These are phyloP conservation scores for Acronicta leporina DNA, from an alignment of 2,888 invertebrate species.

Conservation along the genomic window DNA sequence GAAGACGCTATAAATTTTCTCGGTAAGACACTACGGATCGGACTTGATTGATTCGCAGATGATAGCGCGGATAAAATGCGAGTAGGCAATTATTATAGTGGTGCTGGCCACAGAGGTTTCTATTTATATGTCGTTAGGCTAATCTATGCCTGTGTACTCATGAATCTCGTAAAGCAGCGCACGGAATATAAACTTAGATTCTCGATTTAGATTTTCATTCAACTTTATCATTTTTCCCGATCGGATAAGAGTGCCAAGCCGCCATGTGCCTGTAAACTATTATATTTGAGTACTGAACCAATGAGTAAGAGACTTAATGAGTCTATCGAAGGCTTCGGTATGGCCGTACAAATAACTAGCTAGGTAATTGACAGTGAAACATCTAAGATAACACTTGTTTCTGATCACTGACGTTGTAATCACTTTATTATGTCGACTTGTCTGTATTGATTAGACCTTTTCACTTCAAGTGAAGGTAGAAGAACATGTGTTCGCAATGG, in stretches of 20 bases:
- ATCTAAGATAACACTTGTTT: slow-evolving; percentile 50
- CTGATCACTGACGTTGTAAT: slow-evolving; percentile 46
- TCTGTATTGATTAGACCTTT: slow-evolving; percentile 43
- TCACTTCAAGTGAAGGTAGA: slow-evolving; percentile 25
- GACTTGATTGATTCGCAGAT: slow-evolving; percentile 75
- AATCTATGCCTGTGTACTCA: slow-evolving; percentile 51
- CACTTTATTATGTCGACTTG: slow-evolving; percentile 44
- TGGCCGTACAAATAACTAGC: slow-evolving; percentile 47
- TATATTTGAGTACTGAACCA: slow-evolving; percentile 44
- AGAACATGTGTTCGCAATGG: neutral
- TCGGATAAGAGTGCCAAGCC: slow-evolving; percentile 36
- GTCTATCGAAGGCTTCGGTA: slow-evolving; percentile 36
- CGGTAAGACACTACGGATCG: slow-evolving; percentile 65
- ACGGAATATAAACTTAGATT: slow-evolving; percentile 49
- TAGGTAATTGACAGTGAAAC: slow-evolving; percentile 50
- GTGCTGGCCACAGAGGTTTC: slow-evolving; percentile 46
- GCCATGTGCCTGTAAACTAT: slow-evolving; percentile 48
- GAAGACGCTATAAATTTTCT: slow-evolving; percentile 72
- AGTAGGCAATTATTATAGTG: slow-evolving; percentile 59
- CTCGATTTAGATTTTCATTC: slow-evolving; percentile 55
- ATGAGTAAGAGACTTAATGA: slow-evolving; percentile 44
- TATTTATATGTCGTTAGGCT: slow-evolving; percentile 55
- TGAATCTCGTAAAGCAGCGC: slow-evolving; percentile 51
- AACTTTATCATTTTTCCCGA: slow-evolving; percentile 53
- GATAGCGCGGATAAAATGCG: slow-evolving; percentile 69